phyloP scores from a whole-genome alignment of 2,888 invertebrate genomes.

The Phania funesta region DNA sequence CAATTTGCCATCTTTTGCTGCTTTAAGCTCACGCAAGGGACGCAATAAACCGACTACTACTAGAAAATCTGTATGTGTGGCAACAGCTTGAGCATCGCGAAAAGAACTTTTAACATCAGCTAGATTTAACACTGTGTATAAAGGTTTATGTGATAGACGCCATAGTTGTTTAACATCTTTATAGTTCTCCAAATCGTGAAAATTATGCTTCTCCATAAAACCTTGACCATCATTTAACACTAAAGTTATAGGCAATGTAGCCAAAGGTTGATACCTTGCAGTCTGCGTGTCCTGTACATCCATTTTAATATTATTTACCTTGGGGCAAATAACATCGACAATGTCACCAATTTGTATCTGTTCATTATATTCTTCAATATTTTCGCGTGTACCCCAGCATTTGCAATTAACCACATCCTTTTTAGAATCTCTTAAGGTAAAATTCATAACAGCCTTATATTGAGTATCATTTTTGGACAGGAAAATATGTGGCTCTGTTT shows the following conservation, averaged over 20 bases:
- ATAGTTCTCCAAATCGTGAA: conserved; percentile 72
- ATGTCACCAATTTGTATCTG: conserved; percentile 85
- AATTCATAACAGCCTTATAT: conserved; percentile 86
- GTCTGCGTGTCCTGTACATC: conserved; percentile 79
- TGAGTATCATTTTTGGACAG: conserved; percentile 77
- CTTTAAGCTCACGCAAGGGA: conserved; percentile 83
- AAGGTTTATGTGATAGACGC: conserved; percentile 84
- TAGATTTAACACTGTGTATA: conserved; percentile 72
- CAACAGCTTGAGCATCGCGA: conserved; percentile 36
- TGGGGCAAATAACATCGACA: conserved; percentile 87
- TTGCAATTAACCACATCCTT: conserved; percentile 87
- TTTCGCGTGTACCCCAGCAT: conserved; percentile 87
- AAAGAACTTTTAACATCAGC: conserved; percentile 72
- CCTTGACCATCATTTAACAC: conserved; percentile 85
- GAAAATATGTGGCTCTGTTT: conserved; percentile 82
- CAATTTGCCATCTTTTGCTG: conserved; percentile 66
- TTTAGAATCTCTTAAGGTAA: conserved; percentile 88
- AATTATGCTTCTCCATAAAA: conserved; percentile 83
- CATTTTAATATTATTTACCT: conserved; percentile 75
- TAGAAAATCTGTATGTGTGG: conserved; percentile 83
- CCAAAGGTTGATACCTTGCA: conserved; percentile 84
- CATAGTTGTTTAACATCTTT: conserved; percentile 82
- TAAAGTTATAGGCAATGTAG: conserved; percentile 85
- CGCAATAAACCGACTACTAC: conserved; percentile 85
- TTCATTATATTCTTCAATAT: conserved; percentile 83